Evolutionary conservation across 2,797 vertebrate genomes (phyloP).

Genomic region (Gila robusta): DNA sequence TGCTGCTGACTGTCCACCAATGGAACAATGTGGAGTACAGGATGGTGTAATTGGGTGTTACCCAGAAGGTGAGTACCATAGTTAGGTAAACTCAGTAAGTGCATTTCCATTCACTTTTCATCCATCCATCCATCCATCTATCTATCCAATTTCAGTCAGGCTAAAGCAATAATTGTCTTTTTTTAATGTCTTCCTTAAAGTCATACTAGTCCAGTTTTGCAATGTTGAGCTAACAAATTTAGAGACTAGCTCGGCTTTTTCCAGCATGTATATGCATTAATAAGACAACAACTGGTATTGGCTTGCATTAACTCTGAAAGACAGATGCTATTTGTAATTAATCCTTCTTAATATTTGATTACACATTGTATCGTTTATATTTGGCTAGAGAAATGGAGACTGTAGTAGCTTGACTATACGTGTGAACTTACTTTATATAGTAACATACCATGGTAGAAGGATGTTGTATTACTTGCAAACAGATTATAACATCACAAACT

Average conservation of each 20-base stretch:
- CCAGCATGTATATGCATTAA: background rate
- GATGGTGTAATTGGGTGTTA: slow-evolving; percentile 78
- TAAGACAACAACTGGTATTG: background rate
- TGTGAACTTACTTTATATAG: background rate
- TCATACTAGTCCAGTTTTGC: background rate
- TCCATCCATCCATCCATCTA: too few species aligned
- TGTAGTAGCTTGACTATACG: background rate
- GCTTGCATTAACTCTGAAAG: background rate
- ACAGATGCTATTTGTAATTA: background rate
- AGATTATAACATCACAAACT: background rate
- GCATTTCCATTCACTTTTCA: too few species aligned
- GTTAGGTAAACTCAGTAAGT: background rate
- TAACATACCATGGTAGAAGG: background rate
- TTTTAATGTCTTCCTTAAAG: background rate
- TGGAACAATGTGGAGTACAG: slow-evolving; percentile 75
- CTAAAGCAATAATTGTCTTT: too few species aligned
- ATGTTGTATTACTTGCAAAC: background rate
- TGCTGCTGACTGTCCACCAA: slow-evolving; percentile 69
- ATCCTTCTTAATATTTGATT: background rate
- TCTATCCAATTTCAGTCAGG: too few species aligned
- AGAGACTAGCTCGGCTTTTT: background rate
- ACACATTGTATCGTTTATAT: background rate
- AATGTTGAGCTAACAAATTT: background rate
- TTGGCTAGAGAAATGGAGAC: background rate
- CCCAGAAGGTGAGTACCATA: slow-evolving; percentile 72